phyloP scores from a whole-genome alignment of 2,888 invertebrate species.

The Ptilodon capucinus region DNA sequence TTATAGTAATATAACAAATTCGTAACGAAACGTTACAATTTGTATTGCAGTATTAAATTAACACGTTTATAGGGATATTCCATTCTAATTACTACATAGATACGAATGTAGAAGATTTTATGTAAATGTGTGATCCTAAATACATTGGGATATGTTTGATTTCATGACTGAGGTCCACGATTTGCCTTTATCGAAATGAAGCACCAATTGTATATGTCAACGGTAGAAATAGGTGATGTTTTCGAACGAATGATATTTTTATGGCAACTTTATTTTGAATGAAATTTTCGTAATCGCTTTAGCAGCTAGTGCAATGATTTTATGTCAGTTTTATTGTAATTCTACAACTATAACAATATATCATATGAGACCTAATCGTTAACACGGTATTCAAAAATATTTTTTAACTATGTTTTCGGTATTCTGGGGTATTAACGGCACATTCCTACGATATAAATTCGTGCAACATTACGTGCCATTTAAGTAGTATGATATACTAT shows the following conservation, averaged over 20 bases:
- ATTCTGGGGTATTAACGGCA: conserved; percentile 39
- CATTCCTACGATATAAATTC: conserved; percentile 38
- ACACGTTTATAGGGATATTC: conserved; percentile 24
- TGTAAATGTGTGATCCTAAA: conserved; percentile 11
- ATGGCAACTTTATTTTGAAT: conserved; percentile 55
- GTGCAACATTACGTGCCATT: conserved; percentile 42
- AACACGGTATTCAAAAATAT: conserved; percentile 29
- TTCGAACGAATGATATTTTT: conserved; percentile 54
- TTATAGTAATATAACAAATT: conserved; percentile 28
- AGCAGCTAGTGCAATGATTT: conserved; percentile 73
- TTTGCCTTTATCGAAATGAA: conserved; percentile 49
- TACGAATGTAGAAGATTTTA: conserved; percentile 1
- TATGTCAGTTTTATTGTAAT: too few relatives aligned
- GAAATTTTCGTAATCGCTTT: conserved; percentile 65
- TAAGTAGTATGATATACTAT: conserved; percentile 32
- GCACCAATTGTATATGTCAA: conserved; percentile 66
- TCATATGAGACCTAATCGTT: conserved; percentile 39
- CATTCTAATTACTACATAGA: conserved; percentile 10
- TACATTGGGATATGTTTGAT: conserved; percentile 5
- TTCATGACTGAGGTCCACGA: conserved; percentile 41
- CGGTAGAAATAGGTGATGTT: conserved; percentile 52
- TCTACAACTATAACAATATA: conserved; percentile 32
- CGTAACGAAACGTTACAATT: conserved; percentile 31
- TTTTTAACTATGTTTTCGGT: conserved; percentile 40
- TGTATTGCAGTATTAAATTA: conserved; percentile 45